These are phyloP conservation scores for Lasius platythorax DNA, from an alignment of 2,888 invertebrate genomes.

Conservation along the genomic window DNA sequence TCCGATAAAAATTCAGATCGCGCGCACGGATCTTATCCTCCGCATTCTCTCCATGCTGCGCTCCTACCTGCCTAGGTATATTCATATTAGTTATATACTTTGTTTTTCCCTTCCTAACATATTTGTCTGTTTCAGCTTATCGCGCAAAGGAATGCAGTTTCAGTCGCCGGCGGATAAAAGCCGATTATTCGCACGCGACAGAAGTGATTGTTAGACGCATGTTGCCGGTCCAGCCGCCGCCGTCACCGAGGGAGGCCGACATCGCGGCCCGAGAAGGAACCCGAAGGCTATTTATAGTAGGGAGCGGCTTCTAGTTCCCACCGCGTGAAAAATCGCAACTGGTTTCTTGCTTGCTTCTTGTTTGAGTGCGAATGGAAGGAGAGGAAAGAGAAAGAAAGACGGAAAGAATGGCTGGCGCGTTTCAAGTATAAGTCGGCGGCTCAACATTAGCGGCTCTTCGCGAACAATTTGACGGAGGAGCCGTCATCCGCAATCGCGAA, in stretches of 20 bases:
- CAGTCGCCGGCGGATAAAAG: not conserved
- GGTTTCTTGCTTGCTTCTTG: slow-evolving; percentile 69
- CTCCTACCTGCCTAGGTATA: not conserved
- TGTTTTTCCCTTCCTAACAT: not conserved
- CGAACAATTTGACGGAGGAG: not conserved
- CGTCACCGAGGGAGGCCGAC: slow-evolving; percentile 71
- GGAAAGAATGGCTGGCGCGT: slow-evolving; percentile 47
- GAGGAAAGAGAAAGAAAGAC: slow-evolving; percentile 32
- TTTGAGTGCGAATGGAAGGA: slow-evolving; percentile 50
- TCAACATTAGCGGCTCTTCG: slow-evolving; percentile 26
- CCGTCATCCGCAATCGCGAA: not conserved
- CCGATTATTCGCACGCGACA: slow-evolving; percentile 33
- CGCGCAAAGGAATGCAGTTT: slow-evolving; percentile 2
- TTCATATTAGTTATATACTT: not conserved
- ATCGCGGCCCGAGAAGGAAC: slow-evolving; percentile 74
- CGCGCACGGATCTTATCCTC: slow-evolving; percentile 7
- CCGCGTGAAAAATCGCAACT: slow-evolving; percentile 79
- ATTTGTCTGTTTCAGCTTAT: not conserved
- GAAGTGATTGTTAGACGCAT: not conserved
- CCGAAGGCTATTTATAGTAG: slow-evolving; percentile 83
- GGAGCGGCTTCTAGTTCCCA: slow-evolving; percentile 80
- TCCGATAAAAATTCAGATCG: slow-evolving; percentile 66
- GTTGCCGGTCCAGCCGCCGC: slow-evolving; percentile 58
- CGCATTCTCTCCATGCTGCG: not conserved
- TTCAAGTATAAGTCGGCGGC: slow-evolving; percentile 40